Base-by-base conservation (phyloP, 2,113 vertebrate species). In the Ivindomyrus marchei region DNA sequence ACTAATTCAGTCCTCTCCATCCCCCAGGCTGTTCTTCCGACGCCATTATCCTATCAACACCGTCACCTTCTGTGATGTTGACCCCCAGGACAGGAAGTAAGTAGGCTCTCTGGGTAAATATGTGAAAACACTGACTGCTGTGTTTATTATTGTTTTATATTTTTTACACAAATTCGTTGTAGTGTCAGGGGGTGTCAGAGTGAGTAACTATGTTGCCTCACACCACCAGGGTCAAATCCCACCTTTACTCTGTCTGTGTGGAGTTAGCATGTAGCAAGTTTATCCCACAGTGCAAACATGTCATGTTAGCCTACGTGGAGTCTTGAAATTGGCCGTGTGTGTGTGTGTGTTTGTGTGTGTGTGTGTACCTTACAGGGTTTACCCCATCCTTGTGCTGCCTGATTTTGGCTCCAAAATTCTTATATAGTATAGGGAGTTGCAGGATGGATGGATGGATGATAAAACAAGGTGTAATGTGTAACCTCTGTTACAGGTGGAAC, bases 31-130 rank as follows among this genome's bases (percentile, higher is more conserved):
- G 56, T 99, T 99, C 95, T 99, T 99, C 96, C 93, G 98, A 90
- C 96, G 98, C 90, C 98, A 99, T 94, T 99, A 99, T 89, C 98
- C 98, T 0, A 96, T 96, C 92, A 98, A 96, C 95, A 97, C 97
- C 0, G 96, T 99, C 93, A 99, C 98, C 1, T 99, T 99, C 96
- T 99, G 98, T 53, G 96, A 99, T 91, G 95, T 96, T 90, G 98
- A 99, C 91, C 97, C 27, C 88, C 98, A 99, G 94, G 97, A 99
- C 92, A 97, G 98, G 92, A 99, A 99, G 98, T 99, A 95, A 97
- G 98, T 97, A 19, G 6, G 24, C 42, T 15, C 5, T 39, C 3
- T 3, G 8, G 3, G 27, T 52, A 2, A n/a, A 19, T 66, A 21
- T 62, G 56, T 27, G 13, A 8, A 8, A 8, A 31, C 10, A 8